phyloP scores from a whole-genome alignment of 2,113 vertebrate species.

The Sclerurus mexicanus region DNA sequence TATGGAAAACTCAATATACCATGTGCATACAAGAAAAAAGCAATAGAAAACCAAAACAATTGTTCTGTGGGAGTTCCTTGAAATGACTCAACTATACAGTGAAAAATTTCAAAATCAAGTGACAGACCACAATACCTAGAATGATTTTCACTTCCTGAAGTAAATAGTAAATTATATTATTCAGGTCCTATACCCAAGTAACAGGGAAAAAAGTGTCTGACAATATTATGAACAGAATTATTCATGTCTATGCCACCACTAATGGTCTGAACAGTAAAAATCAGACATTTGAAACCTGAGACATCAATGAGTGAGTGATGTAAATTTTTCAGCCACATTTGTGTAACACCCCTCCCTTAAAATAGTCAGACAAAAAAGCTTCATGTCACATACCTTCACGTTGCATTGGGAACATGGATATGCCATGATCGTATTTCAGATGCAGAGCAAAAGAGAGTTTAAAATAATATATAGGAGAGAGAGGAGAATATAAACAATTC shows the following conservation, averaged over 20 bases:
- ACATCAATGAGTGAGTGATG: background rate
- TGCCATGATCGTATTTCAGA: background rate
- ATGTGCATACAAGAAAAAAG: background rate
- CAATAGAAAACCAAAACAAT: background rate
- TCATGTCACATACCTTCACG: background rate
- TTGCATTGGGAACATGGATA: background rate
- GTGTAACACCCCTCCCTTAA: background rate
- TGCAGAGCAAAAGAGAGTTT: background rate
- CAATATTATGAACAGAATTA: background rate
- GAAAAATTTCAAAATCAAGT: background rate
- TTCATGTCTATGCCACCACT: background rate
- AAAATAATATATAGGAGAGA: background rate
- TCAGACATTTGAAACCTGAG: background rate
- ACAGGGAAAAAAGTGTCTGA: background rate
- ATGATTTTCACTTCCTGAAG: background rate
- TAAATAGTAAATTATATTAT: background rate
- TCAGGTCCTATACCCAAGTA: background rate
- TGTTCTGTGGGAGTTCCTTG: background rate
- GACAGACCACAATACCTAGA: background rate
- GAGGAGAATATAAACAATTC: background rate
- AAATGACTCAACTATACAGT: background rate
- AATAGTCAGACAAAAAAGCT: background rate
- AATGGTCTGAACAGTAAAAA: background rate
- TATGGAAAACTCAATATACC: background rate
- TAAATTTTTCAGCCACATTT: background rate